These are phyloP conservation scores for Troides oblongomaculatus DNA, from an alignment of 2,888 invertebrate species.

Conservation along the genomic window DNA sequence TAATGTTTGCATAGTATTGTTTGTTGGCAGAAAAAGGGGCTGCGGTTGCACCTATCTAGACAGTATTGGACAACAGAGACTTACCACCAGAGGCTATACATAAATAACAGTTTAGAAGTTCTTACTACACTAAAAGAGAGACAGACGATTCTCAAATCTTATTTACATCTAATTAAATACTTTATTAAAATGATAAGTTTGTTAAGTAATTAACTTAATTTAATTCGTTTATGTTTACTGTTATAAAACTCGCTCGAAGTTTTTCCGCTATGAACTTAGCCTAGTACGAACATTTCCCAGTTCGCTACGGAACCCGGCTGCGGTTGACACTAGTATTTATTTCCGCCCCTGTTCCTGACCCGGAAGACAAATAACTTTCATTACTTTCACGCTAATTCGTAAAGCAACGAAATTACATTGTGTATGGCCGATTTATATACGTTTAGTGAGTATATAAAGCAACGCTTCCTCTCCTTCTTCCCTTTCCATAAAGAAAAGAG, in stretches of 20 bases:
- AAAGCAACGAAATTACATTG: slow-evolving; percentile 11
- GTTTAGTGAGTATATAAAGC: neutral
- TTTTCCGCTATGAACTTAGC: neutral
- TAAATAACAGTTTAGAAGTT: too few relatives aligned
- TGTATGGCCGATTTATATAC: slow-evolving; percentile 8
- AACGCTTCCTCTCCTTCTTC: neutral
- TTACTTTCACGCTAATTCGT: slow-evolving; percentile 13
- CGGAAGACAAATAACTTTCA: slow-evolving; percentile 19
- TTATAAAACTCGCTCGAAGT: neutral
- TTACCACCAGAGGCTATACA: too few relatives aligned
- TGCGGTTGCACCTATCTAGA: too few relatives aligned
- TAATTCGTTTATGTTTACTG: neutral
- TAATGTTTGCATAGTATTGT: too few relatives aligned
- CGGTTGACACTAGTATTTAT: slow-evolving; percentile 25
- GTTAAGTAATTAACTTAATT: too few relatives aligned
- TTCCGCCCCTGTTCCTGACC: neutral
- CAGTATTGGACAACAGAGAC: too few relatives aligned
- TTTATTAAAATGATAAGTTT: too few relatives aligned
- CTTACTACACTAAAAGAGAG: too few relatives aligned
- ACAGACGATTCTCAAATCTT: too few relatives aligned
- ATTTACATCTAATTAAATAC: too few relatives aligned
- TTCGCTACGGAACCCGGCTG: slow-evolving; percentile 14
- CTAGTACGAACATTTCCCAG: neutral
- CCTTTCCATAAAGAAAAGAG: too few relatives aligned
- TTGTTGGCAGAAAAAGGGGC: too few relatives aligned